These are phyloP conservation scores for Amblyopsis rosae DNA, from an alignment of 2,113 vertebrate genomes.

Conservation along the genomic window DNA sequence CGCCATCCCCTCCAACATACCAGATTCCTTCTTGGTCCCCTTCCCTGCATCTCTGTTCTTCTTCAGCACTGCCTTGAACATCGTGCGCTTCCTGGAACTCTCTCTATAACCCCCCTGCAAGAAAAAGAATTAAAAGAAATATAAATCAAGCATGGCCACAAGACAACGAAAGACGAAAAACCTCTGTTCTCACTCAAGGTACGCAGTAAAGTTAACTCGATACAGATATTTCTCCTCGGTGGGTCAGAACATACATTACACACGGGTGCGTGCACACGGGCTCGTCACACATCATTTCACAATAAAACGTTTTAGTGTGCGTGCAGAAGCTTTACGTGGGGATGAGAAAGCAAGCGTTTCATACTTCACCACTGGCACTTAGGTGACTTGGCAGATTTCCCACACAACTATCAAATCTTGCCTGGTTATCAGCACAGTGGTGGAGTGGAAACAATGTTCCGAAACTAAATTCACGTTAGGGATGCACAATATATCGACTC, in stretches of 20 bases:
- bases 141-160: constrained; percentile 7
- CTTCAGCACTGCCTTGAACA: constrained; percentile 97
- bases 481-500: no score
- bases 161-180: constrained; percentile 11
- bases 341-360: constrained; percentile 46
- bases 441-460: constrained; percentile 76
- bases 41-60: constrained; percentile 95
- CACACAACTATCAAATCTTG: constrained; percentile 63
- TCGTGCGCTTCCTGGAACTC: constrained; percentile 69
- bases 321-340: constrained; percentile 27
- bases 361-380: constrained; percentile 52
- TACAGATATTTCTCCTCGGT: not conserved
- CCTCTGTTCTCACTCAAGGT: constrained; percentile 7
- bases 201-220: constrained; percentile 5
- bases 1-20: constrained; percentile 72
- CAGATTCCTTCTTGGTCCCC: constrained; percentile 89
- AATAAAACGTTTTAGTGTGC: not conserved
- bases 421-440: constrained; percentile 61
- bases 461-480: constrained; percentile 75
- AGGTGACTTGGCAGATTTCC: constrained; percentile 61
- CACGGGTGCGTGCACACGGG: not conserved
- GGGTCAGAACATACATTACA: not conserved
- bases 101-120: constrained; percentile 50
- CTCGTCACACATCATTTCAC: not conserved
- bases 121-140: constrained; percentile 23